Conservation (phyloP, 2,797 vertebrate genomes). For the Thalassophryne amazonica region DNA sequence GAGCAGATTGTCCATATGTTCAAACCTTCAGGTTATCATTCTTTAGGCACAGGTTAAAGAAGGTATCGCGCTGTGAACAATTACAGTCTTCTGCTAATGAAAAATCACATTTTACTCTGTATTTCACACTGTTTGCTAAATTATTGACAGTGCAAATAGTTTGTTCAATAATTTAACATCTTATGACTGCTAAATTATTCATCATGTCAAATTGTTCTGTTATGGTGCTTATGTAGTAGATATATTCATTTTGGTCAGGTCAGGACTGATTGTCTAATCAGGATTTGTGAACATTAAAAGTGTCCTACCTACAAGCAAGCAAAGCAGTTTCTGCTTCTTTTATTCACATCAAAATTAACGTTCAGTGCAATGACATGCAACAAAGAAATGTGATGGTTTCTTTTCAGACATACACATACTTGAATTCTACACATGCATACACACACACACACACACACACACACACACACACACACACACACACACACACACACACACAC, state of each 20-base stretch:
- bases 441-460: background rate
- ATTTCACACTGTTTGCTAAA: no score
- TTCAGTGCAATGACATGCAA: background rate
- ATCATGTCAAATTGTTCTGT: background rate
- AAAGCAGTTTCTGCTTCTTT: background rate
- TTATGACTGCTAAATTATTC: slow-evolving; percentile 12
- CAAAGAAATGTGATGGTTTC: background rate
- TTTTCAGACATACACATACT: background rate
- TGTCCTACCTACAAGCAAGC: background rate
- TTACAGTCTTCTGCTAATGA: background rate
- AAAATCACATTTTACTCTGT: background rate
- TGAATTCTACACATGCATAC: background rate
- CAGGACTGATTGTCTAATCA: background rate
- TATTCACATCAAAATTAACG: background rate
- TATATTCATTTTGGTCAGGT: no score
- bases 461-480: background rate
- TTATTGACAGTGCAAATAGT: background rate
- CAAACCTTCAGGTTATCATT: slow-evolving; percentile 2
- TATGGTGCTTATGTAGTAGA: no score
- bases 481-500: background rate
- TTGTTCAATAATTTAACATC: background rate
- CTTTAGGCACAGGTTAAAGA: background rate
- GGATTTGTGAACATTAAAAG: background rate
- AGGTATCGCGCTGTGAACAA: background rate
- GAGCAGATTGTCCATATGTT: slow-evolving; percentile 10